Base-by-base conservation (phyloP, 2,113 vertebrate species). In the Amblyornis subalaris region DNA sequence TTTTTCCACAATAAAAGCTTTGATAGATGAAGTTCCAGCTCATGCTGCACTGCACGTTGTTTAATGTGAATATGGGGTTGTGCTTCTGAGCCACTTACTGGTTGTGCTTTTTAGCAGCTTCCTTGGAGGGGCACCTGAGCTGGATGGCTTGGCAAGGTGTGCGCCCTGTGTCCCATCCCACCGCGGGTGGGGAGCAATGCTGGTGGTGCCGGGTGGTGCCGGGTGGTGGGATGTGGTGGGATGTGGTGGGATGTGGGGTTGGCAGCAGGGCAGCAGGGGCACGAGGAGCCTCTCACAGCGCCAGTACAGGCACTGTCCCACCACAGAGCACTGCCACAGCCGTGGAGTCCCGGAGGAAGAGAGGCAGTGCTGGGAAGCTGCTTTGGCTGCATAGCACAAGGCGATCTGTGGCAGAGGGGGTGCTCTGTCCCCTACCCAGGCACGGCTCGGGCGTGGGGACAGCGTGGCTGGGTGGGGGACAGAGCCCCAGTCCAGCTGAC, bases 131-230 rank as follows among this genome's bases (percentile, higher is more conserved):
- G 5, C 54, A 7, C 28, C 40, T 16, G 36, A 29, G 20, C 35
- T 6, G 51, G 40, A 5, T 0, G 14, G 17, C 25, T 8, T 9
- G 42, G 36, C 14, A 45, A 51, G 66, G 80, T 4, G 5, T 18
- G 19, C 0, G 5, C 51, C 10, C 26, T 1, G 0, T 0, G 0
- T 1, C 11, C 26, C 6, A 0, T 8, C 72, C 35, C 6, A 10
- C 2, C 4, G 1, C 6, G 4, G 8, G 5, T 8, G 38, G 64
- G 29, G 23, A 10, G 7, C 8, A 3, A 10, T 8, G 36, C 48
- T 17, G 6, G 33, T 7, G 80, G n/a, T n/a, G n/a, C n/a, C n/a
- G n/a, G n/a, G 12, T 3, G 15, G 22, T 19, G 69, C 29, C 17
- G 21, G 50, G 36, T 23, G 26, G 38, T 11, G 23, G 24, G 9